A percentile compares a stretch with the other conserved stretches of the same genome.
Evolutionary conservation across 2,113 vertebrate species (phyloP).

Genomic region (Microcebus jonahi): DNA sequence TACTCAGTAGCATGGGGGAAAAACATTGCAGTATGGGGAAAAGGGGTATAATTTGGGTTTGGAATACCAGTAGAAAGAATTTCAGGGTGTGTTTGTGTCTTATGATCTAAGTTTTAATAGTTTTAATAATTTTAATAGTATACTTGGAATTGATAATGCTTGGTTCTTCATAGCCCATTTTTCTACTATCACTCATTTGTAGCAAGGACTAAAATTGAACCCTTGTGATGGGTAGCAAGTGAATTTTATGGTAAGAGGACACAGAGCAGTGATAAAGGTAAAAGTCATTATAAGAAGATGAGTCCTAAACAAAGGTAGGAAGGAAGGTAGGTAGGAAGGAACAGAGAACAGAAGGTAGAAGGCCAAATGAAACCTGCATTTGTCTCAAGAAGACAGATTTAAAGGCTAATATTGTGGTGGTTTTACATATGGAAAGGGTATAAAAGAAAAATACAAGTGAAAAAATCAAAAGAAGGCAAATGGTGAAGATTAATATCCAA

Average conservation of each 20-base stretch:
- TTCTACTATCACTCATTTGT: not conserved
- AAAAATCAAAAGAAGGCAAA: not conserved
- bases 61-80: not conserved
- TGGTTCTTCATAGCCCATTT: not conserved
- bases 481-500: not conserved
- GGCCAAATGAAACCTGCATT: not conserved
- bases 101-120: not conserved
- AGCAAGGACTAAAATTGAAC: slow-evolving; percentile 23
- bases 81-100: not conserved
- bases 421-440: not conserved
- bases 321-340: not conserved
- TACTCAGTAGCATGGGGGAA: not conserved
- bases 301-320: not conserved
- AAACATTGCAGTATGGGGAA: not conserved
- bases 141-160: not conserved
- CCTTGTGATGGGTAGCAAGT: not conserved
- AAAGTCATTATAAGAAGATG: not conserved
- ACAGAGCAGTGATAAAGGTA: not conserved
- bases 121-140: not conserved
- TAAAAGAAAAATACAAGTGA: not conserved
- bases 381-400: not conserved
- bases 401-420: not conserved
- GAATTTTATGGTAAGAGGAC: not conserved
- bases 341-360: not conserved
- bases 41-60: not conserved